Evolutionary conservation across 2,888 invertebrate genomes (phyloP), one percentile per base, ranked within the genome.

Genomic region (Nesidiocoris tenuis): DNA sequence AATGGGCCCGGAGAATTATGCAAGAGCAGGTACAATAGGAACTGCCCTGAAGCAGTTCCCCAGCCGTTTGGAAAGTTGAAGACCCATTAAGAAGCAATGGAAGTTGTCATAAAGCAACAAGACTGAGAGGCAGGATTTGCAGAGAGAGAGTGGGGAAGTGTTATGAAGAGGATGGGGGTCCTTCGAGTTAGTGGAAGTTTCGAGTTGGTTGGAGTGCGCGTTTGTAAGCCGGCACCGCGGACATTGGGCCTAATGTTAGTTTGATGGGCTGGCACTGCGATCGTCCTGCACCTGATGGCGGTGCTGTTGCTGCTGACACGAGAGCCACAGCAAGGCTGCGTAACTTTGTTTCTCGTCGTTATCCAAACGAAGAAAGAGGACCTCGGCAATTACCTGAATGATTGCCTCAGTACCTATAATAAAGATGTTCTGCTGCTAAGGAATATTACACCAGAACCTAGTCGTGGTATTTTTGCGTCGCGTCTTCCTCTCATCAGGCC

Each of bases 91-190:
- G 59, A 24, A 59, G 21, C 17, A 59, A 70, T 70, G 70, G 59
- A 59, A 59, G 70, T 70, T 70, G 70, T 70, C 70, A 70, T 70
- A 59, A 70, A 23, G 57, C 59, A 70, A 59, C 24, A n/a, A n/a
- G n/a, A n/a, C n/a, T n/a, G 39, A 39, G 12, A 39, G 39, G 12
- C 39, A 39, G 39, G 39, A 12, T 39, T 39, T 3, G 39, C 5
- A 39, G 39, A 39, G 39, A 7, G 39, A 39, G 12, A 39, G 39
- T 7, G 3, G 39, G 3, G 39, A 39, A 39, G 39, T 39, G 39
- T 3, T 39, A n/a, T n/a, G n/a, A n/a, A n/a, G n/a, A n/a, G n/a
- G n/a, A n/a, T n/a, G n/a, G n/a, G n/a, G n/a, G 3, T 39, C 39
- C 39, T 12, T 12, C 3, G 39, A 39, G 39, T 12, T 39, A 3